Percentiles rank a stretch among this genome's conserved stretches.
These are phyloP conservation scores for Pipistrellus kuhlii DNA, from an alignment of 2,797 vertebrate genomes.

Conservation along the genomic window DNA sequence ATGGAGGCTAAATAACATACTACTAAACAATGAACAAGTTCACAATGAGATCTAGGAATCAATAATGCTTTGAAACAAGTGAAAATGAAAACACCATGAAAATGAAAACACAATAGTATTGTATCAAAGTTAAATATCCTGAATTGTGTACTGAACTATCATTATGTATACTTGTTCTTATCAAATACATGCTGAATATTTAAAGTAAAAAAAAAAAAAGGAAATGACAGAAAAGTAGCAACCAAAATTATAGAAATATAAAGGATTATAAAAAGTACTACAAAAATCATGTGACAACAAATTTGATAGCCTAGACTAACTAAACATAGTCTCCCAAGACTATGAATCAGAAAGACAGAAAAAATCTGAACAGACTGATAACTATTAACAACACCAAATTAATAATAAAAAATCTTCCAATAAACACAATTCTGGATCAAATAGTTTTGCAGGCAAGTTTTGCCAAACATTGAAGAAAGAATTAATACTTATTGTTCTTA, in stretches of 20 bases:
- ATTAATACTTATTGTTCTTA: neutral
- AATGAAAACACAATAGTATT: too few species aligned
- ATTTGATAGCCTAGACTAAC: neutral
- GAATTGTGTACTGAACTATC: neutral
- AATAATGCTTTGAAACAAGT: neutral
- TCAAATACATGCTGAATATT: neutral
- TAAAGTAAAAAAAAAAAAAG: neutral
- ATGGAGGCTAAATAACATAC: neutral
- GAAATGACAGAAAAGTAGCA: neutral
- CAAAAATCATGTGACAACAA: neutral
- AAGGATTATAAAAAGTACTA: neutral
- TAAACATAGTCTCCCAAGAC: neutral
- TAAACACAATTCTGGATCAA: neutral
- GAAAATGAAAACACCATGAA: neutral
- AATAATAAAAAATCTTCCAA: neutral
- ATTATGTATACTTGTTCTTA: neutral
- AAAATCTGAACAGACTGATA: neutral
- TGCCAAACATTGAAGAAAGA: neutral
- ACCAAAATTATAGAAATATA: neutral
- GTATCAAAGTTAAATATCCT: neutral
- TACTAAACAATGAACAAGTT: neutral
- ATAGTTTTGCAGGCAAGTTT: neutral
- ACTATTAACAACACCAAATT: neutral
- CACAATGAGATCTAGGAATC: neutral
- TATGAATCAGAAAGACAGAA: neutral